Evolutionary conservation across 2,797 vertebrate genomes (phyloP).

Genomic region (Hapalemur alaotrensis): DNA sequence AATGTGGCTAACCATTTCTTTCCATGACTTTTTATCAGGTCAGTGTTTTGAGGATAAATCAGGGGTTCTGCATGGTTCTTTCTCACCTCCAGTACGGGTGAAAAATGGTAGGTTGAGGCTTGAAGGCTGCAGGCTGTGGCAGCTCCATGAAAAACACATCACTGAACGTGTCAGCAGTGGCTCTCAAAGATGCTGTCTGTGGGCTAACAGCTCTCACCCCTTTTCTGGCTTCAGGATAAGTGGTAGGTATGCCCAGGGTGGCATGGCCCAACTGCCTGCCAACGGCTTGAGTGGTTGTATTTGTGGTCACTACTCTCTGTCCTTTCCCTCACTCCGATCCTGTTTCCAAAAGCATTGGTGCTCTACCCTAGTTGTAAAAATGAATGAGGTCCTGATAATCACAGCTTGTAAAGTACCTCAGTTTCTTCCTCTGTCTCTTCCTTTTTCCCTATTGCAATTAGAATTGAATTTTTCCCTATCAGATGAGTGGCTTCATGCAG

Average conservation of each 20-base stretch:
- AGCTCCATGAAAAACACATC: not conserved
- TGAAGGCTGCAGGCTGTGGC: not conserved
- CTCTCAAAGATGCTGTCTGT: not conserved
- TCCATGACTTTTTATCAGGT: slow-evolving; percentile 43
- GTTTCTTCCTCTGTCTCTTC: not conserved
- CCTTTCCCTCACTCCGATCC: not conserved
- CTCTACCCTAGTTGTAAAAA: not conserved
- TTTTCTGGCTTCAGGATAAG: not conserved
- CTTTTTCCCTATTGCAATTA: not conserved
- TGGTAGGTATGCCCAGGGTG: not conserved
- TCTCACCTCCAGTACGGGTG: not conserved
- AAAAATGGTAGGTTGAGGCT: not conserved
- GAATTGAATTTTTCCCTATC: not conserved
- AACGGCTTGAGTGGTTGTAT: not conserved
- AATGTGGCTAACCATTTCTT: slow-evolving; percentile 37
- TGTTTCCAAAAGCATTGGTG: not conserved
- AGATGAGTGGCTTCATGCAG: not conserved
- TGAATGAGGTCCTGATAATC: not conserved
- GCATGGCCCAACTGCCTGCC: not conserved
- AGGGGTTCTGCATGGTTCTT: not conserved
- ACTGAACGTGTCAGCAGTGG: not conserved
- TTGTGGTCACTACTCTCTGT: not conserved
- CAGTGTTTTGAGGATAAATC: not conserved
- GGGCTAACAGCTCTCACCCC: not conserved
- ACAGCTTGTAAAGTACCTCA: not conserved